phyloP scores from a whole-genome alignment of 2,797 vertebrate genomes.

The Chaunax sp. region DNA sequence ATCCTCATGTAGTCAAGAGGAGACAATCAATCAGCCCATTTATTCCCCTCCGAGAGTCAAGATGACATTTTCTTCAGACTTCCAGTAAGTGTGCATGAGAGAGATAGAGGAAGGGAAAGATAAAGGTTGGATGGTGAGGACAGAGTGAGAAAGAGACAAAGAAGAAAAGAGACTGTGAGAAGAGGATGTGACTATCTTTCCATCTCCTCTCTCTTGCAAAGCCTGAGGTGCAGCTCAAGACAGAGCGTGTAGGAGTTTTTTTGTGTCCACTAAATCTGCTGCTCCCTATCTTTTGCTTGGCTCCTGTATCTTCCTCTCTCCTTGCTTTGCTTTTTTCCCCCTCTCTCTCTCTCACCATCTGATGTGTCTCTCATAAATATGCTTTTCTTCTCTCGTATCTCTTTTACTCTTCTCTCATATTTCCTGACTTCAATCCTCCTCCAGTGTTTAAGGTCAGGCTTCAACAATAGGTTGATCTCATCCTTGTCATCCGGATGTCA shows the following conservation, averaged over 20 bases:
- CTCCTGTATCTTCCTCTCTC: constrained; percentile 43
- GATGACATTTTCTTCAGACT: constrained; percentile 18
- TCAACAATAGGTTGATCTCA: constrained; percentile 37
- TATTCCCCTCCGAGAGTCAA: constrained; percentile 12
- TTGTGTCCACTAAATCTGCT: constrained; percentile 64
- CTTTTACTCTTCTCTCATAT: constrained; percentile 10
- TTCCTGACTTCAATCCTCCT: constrained; percentile 5
- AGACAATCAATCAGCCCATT: constrained; percentile 30
- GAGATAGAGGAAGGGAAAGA: not conserved
- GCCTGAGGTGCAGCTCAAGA: constrained; percentile 54
- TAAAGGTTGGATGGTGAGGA: constrained; percentile 23
- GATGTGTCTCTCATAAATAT: constrained; percentile 20
- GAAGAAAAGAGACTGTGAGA: constrained; percentile 22
- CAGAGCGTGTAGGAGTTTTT: constrained; percentile 64
- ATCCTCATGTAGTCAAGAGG: constrained; percentile 10
- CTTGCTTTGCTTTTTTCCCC: constrained; percentile 46
- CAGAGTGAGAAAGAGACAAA: constrained; percentile 23
- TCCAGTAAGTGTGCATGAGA: constrained; percentile 6
- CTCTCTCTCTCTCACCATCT: constrained; percentile 31
- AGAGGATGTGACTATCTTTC: constrained; percentile 39
- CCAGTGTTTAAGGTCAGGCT: constrained; percentile 30
- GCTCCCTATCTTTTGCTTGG: constrained; percentile 49
- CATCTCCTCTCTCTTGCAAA: constrained; percentile 51
- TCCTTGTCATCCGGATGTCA: constrained; percentile 43
- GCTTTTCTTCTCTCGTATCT: constrained; percentile 8